phyloP scores from a whole-genome alignment of 2,888 invertebrate genomes.

The Theodoxus fluviatilis region DNA sequence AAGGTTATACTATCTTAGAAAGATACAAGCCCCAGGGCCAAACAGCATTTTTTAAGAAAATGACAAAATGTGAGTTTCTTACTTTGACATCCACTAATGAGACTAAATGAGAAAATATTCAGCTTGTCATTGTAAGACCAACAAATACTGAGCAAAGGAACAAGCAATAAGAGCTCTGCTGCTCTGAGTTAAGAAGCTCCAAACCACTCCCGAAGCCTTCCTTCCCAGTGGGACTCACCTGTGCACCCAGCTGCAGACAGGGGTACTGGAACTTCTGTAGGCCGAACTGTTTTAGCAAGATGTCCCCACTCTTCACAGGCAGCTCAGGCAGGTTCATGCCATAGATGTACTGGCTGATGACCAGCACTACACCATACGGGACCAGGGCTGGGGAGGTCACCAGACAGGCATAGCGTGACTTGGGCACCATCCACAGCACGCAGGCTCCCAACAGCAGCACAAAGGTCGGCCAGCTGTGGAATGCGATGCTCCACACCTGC shows the following conservation, averaged over 20 bases:
- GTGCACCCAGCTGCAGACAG: conserved; percentile 69
- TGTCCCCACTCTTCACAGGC: conserved; percentile 68
- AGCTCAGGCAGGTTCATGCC: conserved; percentile 84
- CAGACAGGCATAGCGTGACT: conserved; percentile 90
- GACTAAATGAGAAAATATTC: neutral
- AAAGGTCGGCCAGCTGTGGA: conserved; percentile 97
- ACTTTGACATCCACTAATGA: neutral
- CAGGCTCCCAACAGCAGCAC: conserved; percentile 93
- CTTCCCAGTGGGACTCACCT: conserved; percentile 66
- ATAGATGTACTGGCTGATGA: conserved; percentile 82
- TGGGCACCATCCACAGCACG: conserved; percentile 93
- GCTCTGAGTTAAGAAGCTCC: too few relatives aligned
- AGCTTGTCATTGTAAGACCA: neutral
- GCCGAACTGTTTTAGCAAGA: conserved; percentile 56
- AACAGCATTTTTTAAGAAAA: neutral
- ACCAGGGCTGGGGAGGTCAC: conserved; percentile 90
- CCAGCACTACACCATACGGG: conserved; percentile 81
- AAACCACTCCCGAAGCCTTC: too few relatives aligned
- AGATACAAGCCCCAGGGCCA: neutral
- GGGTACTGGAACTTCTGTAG: conserved; percentile 69
- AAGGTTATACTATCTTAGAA: neutral
- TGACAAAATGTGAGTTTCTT: neutral
- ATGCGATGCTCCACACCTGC: conserved; percentile 99
- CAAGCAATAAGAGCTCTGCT: neutral
- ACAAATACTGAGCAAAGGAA: neutral